Percentiles rank a stretch among this genome's conserved stretches.
Conservation (phyloP, 2,113 vertebrate species). For the Siphamia tubifer region DNA sequence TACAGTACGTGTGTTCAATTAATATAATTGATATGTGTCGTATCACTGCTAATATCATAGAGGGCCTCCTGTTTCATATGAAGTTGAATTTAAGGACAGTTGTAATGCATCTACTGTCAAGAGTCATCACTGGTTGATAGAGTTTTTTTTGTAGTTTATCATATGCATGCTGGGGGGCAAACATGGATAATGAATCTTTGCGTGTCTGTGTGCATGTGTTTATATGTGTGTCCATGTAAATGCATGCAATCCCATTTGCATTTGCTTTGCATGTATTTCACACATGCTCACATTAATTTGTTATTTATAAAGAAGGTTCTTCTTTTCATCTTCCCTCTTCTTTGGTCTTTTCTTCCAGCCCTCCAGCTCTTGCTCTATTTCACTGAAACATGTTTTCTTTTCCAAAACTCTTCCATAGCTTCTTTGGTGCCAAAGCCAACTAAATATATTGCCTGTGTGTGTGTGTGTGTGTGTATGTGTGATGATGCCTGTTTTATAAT, state of each 20-base stretch:
- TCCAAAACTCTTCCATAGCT: constrained; percentile 46
- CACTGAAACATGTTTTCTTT: constrained; percentile 53
- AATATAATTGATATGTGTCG: background rate
- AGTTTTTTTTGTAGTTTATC: constrained; percentile 44
- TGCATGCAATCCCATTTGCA: constrained; percentile 70
- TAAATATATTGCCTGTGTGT: constrained; percentile 36
- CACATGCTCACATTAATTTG: constrained; percentile 66
- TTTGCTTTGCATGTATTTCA: constrained; percentile 78
- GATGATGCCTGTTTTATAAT: constrained; percentile 71
- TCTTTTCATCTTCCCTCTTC: constrained; percentile 56
- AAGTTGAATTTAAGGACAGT: constrained; percentile 6
- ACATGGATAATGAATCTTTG: constrained; percentile 65
- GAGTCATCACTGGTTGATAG: background rate
- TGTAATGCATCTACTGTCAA: constrained; percentile 31
- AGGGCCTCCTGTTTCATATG: background rate
- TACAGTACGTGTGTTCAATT: no score
- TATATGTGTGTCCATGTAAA: constrained; percentile 48
- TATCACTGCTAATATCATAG: background rate
- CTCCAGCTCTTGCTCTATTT: constrained; percentile 49
- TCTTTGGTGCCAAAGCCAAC: constrained; percentile 49
- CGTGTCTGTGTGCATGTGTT: constrained; percentile 38
- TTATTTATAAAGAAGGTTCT: constrained; percentile 61
- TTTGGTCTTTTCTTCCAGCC: constrained; percentile 36
- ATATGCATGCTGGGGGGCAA: constrained; percentile 60
- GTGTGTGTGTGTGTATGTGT: constrained; percentile 24